These are phyloP conservation scores for Scaptomyza flava DNA, from an alignment of 2,888 invertebrate species.

Conservation along the genomic window DNA sequence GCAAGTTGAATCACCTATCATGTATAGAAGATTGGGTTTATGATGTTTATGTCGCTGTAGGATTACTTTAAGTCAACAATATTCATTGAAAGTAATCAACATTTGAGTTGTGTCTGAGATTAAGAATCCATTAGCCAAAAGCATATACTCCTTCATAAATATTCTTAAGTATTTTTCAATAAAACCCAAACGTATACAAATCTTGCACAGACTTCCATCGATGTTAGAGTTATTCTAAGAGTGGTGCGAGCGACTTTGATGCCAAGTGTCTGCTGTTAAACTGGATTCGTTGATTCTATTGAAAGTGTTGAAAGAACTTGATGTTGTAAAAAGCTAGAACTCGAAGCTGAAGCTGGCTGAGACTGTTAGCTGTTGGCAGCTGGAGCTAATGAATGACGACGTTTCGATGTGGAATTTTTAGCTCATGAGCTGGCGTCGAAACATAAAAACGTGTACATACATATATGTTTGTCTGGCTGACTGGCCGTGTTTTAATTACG, in stretches of 20 bases:
- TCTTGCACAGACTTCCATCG: neutral
- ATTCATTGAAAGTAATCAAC: no score
- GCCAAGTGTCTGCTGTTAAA: constrained; percentile 44
- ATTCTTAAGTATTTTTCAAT: no score
- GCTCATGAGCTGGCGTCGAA: constrained; percentile 65
- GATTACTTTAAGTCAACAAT: no score
- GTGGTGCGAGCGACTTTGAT: constrained; percentile 36
- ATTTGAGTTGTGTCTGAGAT: no score
- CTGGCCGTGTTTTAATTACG: constrained; percentile 66
- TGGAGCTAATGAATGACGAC: constrained; percentile 70
- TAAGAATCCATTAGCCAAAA: no score
- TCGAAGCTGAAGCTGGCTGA: constrained; percentile 14
- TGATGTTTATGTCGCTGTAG: no score
- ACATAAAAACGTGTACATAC: constrained; percentile 22
- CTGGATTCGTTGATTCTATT: constrained; percentile 74
- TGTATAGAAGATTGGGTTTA: no score
- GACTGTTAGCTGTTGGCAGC: constrained; percentile 4
- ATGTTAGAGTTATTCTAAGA: constrained; percentile 36
- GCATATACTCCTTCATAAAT: no score
- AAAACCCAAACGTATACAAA: no score
- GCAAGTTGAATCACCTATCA: neutral
- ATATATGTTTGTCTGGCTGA: neutral
- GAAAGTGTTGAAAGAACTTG: constrained; percentile 67
- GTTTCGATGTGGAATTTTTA: constrained; percentile 72
- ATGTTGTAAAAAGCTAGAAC: constrained; percentile 12